Base-by-base conservation (phyloP, 2,113 vertebrate genomes). In the Panurus biarmicus region DNA sequence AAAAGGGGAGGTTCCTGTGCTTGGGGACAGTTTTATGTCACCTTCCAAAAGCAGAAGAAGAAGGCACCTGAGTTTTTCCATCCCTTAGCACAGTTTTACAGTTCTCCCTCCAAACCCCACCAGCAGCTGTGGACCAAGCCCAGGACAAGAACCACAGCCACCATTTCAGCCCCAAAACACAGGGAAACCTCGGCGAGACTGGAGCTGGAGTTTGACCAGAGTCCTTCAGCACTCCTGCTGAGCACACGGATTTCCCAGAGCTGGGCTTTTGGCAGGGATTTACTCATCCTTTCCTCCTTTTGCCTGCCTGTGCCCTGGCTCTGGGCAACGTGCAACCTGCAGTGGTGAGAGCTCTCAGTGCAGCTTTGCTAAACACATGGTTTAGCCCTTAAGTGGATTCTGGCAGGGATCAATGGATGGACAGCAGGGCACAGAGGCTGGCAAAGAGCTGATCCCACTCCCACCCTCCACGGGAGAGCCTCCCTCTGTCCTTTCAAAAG, bases 321-420 rank as follows among this genome's bases (percentile, higher is more conserved):
- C 35, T 20, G 33, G 31, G 42, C 15, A 73, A 18, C 0, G 3
- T 2, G 31, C 3, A 73, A 2, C 60, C 65, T 38, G 11, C 57
- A 4, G 21, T 0, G 45, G 4, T 3, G 29, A 31, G 2, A 42
- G 23, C 5, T 58, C 48, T 48, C 81, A 33, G 53, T 2, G 53
- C 23, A 77, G 67, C 44, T 60, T 23, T 36, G 28, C 35, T 42
- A 11, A 72, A 5, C 0, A 4, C 0, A 0, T 2, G 14, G 4
- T 50, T 75, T 2, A 87, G 84, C 81, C 74, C 33, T 67, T 38
- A 54, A 78, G 65, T 19, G 73, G 69, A 53, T 89, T 84, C 33
- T 62, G 53, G 57, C 7, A 10, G 38, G 42, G 65, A 50, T 35
- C 51, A 47, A 2, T 7, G 79, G 48, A 23, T 7, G 31, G 69